Evolutionary conservation across 1,140 invertebrate genomes (phyloP).

Genomic region (Bursaphelenchus mucronatus): DNA sequence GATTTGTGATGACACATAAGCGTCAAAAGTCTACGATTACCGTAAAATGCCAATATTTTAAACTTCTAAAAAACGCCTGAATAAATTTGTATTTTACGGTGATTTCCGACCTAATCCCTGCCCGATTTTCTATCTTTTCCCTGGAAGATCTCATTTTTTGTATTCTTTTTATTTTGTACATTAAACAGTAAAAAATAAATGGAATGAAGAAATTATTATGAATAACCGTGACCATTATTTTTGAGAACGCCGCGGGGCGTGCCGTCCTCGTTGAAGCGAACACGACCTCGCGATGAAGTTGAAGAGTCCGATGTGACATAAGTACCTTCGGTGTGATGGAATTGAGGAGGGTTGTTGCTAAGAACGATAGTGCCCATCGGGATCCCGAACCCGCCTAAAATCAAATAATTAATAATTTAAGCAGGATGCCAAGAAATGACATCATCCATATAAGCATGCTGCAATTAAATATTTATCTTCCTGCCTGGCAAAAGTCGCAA

Average conservation of each 20-base stretch:
- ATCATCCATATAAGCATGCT: no score
- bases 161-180: slow-evolving; percentile 3
- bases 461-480: slow-evolving; percentile 1
- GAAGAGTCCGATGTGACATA: slow-evolving; percentile 28
- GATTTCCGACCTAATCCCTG: background rate
- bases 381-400: slow-evolving; percentile 45
- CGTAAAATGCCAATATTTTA: no score
- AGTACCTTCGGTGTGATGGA: slow-evolving; percentile 23
- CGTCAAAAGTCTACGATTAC: no score
- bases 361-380: slow-evolving; percentile 43
- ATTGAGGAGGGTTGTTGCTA: slow-evolving; percentile 43
- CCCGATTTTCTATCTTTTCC: background rate
- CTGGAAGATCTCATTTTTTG: background rate
- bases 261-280: slow-evolving; percentile 43
- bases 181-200: slow-evolving; percentile 11
- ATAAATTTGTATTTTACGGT: background rate
- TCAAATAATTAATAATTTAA: background rate
- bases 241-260: slow-evolving; percentile 40
- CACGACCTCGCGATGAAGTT: slow-evolving; percentile 26
- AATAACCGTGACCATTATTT: slow-evolving; percentile 24
- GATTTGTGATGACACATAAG: no score
- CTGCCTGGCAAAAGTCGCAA: no score
- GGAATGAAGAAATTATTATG: slow-evolving; percentile 1
- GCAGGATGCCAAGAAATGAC: no score
- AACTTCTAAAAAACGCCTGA: no score